Evolutionary conservation across 1,140 invertebrate genomes (phyloP).

Genomic region (Aplysia californica): DNA sequence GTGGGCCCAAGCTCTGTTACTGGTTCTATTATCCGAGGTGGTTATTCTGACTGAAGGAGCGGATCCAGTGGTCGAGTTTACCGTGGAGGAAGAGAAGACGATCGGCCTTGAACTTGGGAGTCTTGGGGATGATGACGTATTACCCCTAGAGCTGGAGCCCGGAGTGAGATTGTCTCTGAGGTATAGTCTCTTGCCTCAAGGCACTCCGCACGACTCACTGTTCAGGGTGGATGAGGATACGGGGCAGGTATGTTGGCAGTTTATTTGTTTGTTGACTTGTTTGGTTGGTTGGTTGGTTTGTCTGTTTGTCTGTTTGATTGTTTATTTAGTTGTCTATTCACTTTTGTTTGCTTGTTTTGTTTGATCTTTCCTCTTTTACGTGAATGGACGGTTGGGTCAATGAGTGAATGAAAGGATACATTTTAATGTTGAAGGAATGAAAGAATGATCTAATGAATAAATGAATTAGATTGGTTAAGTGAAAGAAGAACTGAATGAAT

Average conservation of each 20-base stretch:
- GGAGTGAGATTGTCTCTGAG: background rate
- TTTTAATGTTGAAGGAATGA: background rate
- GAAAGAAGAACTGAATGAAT: no score
- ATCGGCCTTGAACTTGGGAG: conserved; percentile 12
- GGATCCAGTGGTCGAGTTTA: conserved; percentile 4
- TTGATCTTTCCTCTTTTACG: background rate
- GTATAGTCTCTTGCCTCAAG: conserved; percentile 23
- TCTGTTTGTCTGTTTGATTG: background rate
- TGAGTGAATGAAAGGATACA: background rate
- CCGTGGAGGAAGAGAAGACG: background rate
- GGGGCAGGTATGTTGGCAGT: conserved; percentile 26
- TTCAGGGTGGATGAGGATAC: conserved; percentile 21
- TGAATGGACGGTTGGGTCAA: background rate
- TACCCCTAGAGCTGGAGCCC: conserved; percentile 8
- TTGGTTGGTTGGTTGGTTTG: background rate
- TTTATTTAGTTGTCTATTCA: background rate
- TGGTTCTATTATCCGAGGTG: background rate
- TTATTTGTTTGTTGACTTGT: background rate
- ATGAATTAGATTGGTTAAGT: no score
- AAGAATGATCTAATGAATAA: no score
- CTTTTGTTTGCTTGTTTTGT: background rate
- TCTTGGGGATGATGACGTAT: conserved; percentile 17
- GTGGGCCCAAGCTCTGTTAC: no score
- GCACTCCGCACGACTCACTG: background rate
- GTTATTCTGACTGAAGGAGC: background rate